Evolutionary conservation across 2,888 invertebrate species (phyloP), one percentile per base, ranked within the genome.

Genomic region (Metopia argyrocephala): DNA sequence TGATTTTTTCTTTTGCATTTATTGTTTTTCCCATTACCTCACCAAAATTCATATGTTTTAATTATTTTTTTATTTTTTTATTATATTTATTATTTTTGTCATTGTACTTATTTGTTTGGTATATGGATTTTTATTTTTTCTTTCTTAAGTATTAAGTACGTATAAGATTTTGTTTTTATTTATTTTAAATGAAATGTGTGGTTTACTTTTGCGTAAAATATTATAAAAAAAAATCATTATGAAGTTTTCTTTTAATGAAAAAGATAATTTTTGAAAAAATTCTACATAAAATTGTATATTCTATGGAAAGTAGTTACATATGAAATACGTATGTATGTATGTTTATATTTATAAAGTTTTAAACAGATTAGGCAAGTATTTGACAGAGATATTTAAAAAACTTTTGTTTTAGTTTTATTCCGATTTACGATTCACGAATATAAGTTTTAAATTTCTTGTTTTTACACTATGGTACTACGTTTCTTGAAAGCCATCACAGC

Each of bases 121-220:
- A 27, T 45, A 38, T 57, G 23, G 23, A 56, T 20, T 76, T 57
- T 28, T 57, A 27, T 61, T 52, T 54, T 57, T 15, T 50, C 52
- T 46, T 75, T 38, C 65, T 25, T 12, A 21, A 62, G 57, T 57
- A 61, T 70, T 57, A 18, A 61, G 31, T 59, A 56, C n/a, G n/a
- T 57, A 65, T 78, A 71, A 65, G 46, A 69, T 74, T 68, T 27
- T 12, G 4, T 15, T 12, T 38, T 38, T 38, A 38, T 15, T 38
- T 38, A 12, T 38, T 4, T 12, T 38, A 12, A 62, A 28, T 78
- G 74, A 80, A 83, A 73, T 82, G 75, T 78, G 79, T 78, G 82
- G 82, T 76, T 82, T 70, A 82, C 83, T 78, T 71, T 73, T 73
- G 79, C 64, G 78, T 78, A 78, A 75, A 80, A 73, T 76, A 59